phyloP scores from a whole-genome alignment of 2,113 vertebrate genomes.

The Alligator sinensis region DNA sequence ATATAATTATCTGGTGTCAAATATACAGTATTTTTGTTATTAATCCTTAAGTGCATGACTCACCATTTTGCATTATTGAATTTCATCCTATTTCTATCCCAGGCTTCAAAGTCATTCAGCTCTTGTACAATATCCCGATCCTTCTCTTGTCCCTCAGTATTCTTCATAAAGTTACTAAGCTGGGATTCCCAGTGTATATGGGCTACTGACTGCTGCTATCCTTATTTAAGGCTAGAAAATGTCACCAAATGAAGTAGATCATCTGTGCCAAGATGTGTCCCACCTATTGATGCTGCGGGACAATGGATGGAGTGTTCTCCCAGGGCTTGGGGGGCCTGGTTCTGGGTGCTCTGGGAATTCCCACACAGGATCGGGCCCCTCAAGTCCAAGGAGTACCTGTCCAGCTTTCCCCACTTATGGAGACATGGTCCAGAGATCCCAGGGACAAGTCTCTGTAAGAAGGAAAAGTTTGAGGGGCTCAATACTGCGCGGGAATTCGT shows the following conservation, averaged over 20 bases:
- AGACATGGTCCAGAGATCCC: no score
- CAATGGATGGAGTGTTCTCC: no score
- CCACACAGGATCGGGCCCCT: no score
- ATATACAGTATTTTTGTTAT: background rate
- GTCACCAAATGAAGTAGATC: background rate
- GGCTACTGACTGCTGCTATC: background rate
- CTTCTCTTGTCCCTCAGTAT: background rate
- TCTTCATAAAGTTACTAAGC: background rate
- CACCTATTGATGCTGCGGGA: no score
- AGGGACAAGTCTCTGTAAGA: no score
- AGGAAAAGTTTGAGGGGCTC: no score
- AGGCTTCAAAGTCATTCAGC: background rate
- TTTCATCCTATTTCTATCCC: background rate
- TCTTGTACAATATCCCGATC: background rate
- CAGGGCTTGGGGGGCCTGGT: no score
- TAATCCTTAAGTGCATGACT: background rate
- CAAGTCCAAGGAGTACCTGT: no score
- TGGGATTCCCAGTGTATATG: background rate
- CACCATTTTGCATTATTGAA: background rate
- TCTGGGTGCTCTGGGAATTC: no score
- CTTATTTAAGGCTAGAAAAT: background rate
- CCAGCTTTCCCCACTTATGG: no score
- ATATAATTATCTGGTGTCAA: background rate
- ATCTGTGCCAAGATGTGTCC: no score
- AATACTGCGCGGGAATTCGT: no score